Evolutionary conservation across 2,113 vertebrate genomes (phyloP), one percentile per base, ranked within the genome.

Genomic region (Oryzias woworae): DNA sequence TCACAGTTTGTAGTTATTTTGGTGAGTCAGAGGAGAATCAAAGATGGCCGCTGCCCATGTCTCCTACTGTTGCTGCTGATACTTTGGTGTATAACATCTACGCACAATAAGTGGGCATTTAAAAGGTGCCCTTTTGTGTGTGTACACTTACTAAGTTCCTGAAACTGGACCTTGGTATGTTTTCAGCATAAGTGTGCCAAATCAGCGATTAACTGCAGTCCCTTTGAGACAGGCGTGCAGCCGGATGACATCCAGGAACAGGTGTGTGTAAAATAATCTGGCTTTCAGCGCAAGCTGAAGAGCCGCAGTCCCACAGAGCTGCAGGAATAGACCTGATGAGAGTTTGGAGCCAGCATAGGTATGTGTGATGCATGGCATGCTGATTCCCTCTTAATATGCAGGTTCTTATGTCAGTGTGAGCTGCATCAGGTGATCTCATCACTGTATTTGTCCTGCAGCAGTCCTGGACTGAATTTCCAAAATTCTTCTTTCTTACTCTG

Each of bases 141-240:
- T 68, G 70, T 0, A 14, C 53, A 18, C 13, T 46, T 18, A 5
- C 28, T 52, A 1, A 50, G 68, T 65, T 73, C 71, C 83, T 83
- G 87, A 87, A 90, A 90, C 72, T 67, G 78, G 86, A 88, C 72
- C 83, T 78, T 52, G 81, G 86, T 84, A 87, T 89, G 85, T 85
- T 88, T 84, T 84, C 71, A 75, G 71, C 85, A 80, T 85, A 81
- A 87, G 80, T 86, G 85, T 80, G 88, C 86, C 88, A 88, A 88
- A 88, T 88, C 85, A 83, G 83, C 82, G 88, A 90, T 88, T 88
- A 88, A 80, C 72, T 66, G 72, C 66, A 20, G 78, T 87, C 66
- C 72, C 72, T 62, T 6, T 15, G 58, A 74, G 86, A 86, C 83
- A 85, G 81, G 83, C 87, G 68, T 80, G 81, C 50, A 79, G 87